Evolutionary conservation across 2,113 vertebrate genomes (phyloP).

Genomic region (Strix uralensis): DNA sequence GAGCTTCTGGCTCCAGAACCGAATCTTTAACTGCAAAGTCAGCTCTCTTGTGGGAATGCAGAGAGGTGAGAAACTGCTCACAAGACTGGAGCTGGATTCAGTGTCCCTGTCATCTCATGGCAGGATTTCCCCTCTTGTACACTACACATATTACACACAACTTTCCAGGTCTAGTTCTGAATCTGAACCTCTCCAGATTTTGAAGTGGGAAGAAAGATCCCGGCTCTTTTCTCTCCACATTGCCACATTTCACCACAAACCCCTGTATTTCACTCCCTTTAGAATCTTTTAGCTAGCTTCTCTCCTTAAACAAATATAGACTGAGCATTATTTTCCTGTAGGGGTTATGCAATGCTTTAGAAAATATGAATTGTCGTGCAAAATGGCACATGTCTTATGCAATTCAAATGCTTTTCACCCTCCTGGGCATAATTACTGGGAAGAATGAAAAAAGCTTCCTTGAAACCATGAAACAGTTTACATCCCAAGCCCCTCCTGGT

Average conservation of each 20-base stretch:
- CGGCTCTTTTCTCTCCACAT: not conserved
- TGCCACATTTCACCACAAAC: not conserved
- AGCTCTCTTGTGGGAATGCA: not conserved
- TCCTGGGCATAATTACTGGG: slow-evolving; percentile 49
- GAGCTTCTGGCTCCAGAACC: not conserved
- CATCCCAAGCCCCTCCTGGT: slow-evolving; percentile 14
- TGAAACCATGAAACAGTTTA: not conserved
- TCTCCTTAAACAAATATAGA: slow-evolving; percentile 7
- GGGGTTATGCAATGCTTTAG: slow-evolving; percentile 2
- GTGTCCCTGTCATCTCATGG: not conserved
- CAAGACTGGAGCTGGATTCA: not conserved
- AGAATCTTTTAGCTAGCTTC: not conserved
- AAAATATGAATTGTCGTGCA: slow-evolving; percentile 42
- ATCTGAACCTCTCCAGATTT: not conserved
- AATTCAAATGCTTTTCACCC: slow-evolving; percentile 40
- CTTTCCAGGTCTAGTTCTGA: not conserved
- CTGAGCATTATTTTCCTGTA: slow-evolving; percentile 7
- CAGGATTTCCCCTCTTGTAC: not conserved
- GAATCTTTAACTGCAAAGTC: too few species aligned
- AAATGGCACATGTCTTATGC: slow-evolving; percentile 11
- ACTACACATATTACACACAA: rapidly evolving
- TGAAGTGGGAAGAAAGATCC: not conserved
- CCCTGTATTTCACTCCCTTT: not conserved
- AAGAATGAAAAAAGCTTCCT: slow-evolving; percentile 6
- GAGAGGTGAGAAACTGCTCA: not conserved